Conservation (phyloP, 2,888 invertebrate genomes). For the Cosmorhoe ocellata region DNA sequence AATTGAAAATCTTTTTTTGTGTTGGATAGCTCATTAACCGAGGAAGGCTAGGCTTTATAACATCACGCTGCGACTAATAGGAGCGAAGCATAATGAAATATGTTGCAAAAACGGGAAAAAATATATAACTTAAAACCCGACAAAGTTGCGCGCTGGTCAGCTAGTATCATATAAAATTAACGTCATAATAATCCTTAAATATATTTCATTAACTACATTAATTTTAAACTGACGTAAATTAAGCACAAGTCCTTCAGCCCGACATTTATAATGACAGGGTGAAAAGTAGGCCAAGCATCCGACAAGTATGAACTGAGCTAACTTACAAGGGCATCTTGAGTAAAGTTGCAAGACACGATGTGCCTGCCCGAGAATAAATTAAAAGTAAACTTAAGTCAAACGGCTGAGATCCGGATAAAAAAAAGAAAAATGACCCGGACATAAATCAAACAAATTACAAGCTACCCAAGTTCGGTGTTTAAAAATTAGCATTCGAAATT, state of each 20-base stretch:
- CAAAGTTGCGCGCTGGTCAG: no score
- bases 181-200: no score
- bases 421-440: conserved; percentile 1
- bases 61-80: no score
- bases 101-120: no score
- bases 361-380: conserved; percentile 25
- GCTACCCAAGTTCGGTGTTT: conserved; percentile 5
- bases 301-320: conserved; percentile 30
- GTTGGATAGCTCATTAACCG: no score
- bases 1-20: no score
- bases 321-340: conserved; percentile 32
- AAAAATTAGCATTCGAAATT: conserved; percentile 35
- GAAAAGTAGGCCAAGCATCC: conserved; percentile 33
- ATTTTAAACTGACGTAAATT: conserved; percentile 3
- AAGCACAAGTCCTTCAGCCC: conserved; percentile 12
- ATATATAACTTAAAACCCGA: no score
- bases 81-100: no score
- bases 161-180: no score
- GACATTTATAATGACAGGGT: conserved; percentile 22
- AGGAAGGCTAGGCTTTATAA: no score
- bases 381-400: conserved; percentile 10
- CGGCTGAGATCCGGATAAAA: not conserved
- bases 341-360: conserved; percentile 16
- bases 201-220: no score
- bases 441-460: conserved; percentile 17